These are phyloP conservation scores for Fistularia commersonii DNA, from an alignment of 2,797 vertebrate species.

Conservation along the genomic window DNA sequence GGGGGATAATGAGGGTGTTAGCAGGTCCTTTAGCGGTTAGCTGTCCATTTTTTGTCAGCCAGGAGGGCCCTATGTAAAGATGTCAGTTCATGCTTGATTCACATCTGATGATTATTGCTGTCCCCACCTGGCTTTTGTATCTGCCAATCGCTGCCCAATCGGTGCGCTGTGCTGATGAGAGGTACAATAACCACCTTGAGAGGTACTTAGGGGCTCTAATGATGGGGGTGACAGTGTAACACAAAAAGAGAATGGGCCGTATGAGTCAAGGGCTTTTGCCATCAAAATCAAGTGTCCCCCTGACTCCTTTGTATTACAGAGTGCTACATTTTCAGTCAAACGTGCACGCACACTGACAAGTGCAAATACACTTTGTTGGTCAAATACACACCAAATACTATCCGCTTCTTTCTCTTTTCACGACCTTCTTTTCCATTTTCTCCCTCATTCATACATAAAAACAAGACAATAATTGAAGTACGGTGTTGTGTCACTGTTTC, in stretches of 20 bases:
- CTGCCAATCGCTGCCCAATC: slow-evolving; percentile 32
- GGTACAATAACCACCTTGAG: slow-evolving; percentile 40
- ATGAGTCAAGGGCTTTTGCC: slow-evolving; percentile 18
- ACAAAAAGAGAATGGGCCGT: slow-evolving; percentile 9
- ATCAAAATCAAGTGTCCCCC: slow-evolving; percentile 40
- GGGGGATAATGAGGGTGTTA: slow-evolving; percentile 62
- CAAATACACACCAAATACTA: slow-evolving; percentile 4
- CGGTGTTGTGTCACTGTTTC: slow-evolving; percentile 15
- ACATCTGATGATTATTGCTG: slow-evolving; percentile 61
- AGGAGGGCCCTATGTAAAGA: slow-evolving; percentile 62
- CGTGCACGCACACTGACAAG: not conserved
- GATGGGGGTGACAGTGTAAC: slow-evolving; percentile 8
- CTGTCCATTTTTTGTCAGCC: slow-evolving; percentile 61
- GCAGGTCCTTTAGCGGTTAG: slow-evolving; percentile 46
- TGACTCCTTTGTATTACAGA: slow-evolving; percentile 17
- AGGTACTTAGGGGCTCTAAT: slow-evolving; percentile 41
- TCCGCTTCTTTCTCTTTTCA: slow-evolving; percentile 5
- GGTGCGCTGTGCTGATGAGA: slow-evolving; percentile 30
- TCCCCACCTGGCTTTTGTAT: slow-evolving; percentile 48
- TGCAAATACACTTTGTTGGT: too few species aligned
- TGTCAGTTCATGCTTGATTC: slow-evolving; percentile 67
- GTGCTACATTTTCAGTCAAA: slow-evolving; percentile 5
- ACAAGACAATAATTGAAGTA: slow-evolving; percentile 28
- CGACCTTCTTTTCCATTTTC: slow-evolving; percentile 5
- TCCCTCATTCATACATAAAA: slow-evolving; percentile 19